Conservation (phyloP, 2,113 vertebrate genomes). For the Rhabdornis inornatus region DNA sequence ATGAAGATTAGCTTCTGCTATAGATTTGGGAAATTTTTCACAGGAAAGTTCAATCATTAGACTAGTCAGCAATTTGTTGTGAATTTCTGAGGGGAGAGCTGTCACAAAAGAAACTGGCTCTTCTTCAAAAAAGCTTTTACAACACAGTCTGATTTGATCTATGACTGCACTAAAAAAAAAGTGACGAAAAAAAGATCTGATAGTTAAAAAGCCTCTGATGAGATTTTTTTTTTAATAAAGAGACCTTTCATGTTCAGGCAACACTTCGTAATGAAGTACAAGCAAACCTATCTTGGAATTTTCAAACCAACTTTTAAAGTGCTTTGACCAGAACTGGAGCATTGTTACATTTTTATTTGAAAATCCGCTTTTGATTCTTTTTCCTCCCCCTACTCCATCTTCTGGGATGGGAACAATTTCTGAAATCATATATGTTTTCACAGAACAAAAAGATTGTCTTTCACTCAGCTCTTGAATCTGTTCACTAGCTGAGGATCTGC, state of each 20-base stretch:
- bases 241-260: constrained; percentile 20
- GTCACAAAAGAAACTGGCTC: constrained; percentile 16
- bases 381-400: rapidly evolving
- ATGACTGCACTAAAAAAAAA: background rate
- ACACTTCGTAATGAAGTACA: constrained; percentile 20
- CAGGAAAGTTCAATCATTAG: background rate
- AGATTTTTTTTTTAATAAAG: background rate
- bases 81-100: constrained; percentile 12
- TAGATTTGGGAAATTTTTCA: background rate
- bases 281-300: constrained; percentile 1
- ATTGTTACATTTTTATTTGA: constrained; percentile 25
- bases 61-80: constrained; percentile 3
- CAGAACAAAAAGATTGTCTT: constrained; percentile 7
- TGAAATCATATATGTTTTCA: constrained; percentile 26
- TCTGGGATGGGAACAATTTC: background rate
- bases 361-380: constrained; percentile 9
- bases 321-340: background rate
- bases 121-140: constrained; percentile 58
- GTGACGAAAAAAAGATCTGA: background rate
- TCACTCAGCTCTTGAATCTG: background rate
- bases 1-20: background rate
- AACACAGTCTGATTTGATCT: constrained; percentile 38
- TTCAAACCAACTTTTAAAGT: constrained; percentile 11
- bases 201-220: background rate
- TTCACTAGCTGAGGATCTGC: background rate